Evolutionary conservation across 2,888 invertebrate species (phyloP).

Genomic region (Lasioglossum villosulum): DNA sequence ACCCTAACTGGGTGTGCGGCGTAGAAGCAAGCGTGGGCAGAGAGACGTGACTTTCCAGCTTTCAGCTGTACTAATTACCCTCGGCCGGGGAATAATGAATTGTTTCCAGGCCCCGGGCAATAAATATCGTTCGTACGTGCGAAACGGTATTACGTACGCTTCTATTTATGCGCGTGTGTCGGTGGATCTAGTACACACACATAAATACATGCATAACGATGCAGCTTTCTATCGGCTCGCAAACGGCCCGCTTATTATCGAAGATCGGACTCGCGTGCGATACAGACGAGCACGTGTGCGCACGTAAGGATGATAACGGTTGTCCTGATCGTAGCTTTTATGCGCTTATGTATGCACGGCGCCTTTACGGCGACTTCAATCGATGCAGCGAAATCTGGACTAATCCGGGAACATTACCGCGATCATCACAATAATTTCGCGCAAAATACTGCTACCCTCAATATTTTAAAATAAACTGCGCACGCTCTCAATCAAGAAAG

Average conservation of each 20-base stretch:
- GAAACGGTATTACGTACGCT: conserved; percentile 19
- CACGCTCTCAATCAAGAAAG: not conserved
- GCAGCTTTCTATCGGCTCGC: conserved; percentile 74
- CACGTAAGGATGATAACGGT: conserved; percentile 74
- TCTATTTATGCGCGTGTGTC: conserved; percentile 31
- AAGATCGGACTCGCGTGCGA: conserved; percentile 76
- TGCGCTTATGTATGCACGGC: not conserved
- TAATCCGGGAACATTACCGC: not conserved
- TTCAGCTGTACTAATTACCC: conserved; percentile 64
- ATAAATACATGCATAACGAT: conserved; percentile 40
- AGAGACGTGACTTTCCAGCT: conserved; percentile 59
- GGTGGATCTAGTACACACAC: conserved; percentile 39
- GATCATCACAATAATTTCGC: not conserved
- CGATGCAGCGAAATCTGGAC: conserved; percentile 4
- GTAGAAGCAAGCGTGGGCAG: conserved; percentile 41
- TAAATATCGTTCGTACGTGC: conserved; percentile 63
- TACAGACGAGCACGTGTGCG: conserved; percentile 68
- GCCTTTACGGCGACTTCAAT: conserved; percentile 1
- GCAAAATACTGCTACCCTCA: not conserved
- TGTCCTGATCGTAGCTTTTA: conserved; percentile 52
- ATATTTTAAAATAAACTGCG: not conserved
- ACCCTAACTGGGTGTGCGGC: conserved; percentile 3
- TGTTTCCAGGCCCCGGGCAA: conserved; percentile 56
- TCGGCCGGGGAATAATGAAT: conserved; percentile 65
- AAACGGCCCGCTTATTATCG: conserved; percentile 74